phyloP scores from a whole-genome alignment of 2,797 vertebrate species.

The Macropus fuliginosus region DNA sequence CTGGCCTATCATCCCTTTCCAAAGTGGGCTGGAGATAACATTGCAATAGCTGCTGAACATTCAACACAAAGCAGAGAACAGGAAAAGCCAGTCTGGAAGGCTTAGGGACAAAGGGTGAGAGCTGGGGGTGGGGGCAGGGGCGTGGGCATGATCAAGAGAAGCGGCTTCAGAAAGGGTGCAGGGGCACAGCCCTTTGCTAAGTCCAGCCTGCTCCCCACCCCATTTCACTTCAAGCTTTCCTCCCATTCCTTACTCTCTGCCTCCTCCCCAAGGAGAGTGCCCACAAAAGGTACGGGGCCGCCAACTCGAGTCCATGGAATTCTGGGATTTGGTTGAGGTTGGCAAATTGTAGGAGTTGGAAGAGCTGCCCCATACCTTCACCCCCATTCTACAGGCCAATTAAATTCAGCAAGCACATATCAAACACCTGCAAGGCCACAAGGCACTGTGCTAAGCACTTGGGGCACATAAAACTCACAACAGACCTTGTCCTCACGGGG shows the following conservation, averaged over 20 bases:
- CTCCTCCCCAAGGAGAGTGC: not conserved
- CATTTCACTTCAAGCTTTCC: not conserved
- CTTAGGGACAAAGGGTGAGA: conserved; percentile 51
- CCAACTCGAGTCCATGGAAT: not conserved
- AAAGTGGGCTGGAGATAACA: conserved; percentile 63
- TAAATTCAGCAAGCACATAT: not conserved
- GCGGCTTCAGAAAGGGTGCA: not conserved
- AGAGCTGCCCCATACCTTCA: not conserved
- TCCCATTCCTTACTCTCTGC: not conserved
- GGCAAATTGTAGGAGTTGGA: not conserved
- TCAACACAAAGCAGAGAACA: conserved; percentile 80
- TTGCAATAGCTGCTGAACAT: conserved; percentile 71
- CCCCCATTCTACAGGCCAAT: not conserved
- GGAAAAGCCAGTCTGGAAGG: conserved; percentile 84
- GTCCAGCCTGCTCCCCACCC: no score
- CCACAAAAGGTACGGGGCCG: not conserved
- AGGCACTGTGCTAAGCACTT: not conserved
- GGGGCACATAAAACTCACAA: not conserved
- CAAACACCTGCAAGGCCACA: not conserved
- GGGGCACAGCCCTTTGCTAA: not conserved
- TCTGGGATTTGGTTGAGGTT: not conserved
- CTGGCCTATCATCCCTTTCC: conserved; percentile 22
- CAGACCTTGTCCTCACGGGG: not conserved
- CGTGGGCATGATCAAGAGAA: conserved; percentile 6
- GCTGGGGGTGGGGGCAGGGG: conserved; percentile 6